A percentile compares a stretch with the other conserved stretches of the same genome.
Conservation (phyloP, 2,888 invertebrate species). For the Ptycholaimellus sp. region DNA sequence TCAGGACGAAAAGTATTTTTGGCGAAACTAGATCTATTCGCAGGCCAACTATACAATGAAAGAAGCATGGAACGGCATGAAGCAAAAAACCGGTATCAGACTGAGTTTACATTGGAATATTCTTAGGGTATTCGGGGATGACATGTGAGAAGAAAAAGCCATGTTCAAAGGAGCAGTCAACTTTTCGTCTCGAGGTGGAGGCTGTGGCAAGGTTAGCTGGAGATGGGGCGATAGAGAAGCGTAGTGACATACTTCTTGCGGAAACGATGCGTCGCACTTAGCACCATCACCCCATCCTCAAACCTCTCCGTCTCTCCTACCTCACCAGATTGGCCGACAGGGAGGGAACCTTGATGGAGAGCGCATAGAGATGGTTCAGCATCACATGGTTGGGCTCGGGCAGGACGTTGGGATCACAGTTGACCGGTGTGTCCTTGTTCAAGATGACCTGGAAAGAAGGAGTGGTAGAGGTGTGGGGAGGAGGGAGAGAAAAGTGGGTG, state of each 20-base stretch:
- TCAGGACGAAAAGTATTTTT: background rate
- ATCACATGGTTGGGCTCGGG: constrained; percentile 99
- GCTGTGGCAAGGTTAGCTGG: constrained; percentile 48
- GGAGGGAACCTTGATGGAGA: constrained; percentile 53
- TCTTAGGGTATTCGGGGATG: too few species aligned
- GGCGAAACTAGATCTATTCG: too few species aligned
- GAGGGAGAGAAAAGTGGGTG: background rate
- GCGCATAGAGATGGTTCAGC: constrained; percentile 95
- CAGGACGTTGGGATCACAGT: constrained; percentile 89
- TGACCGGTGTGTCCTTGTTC: constrained; percentile 87
- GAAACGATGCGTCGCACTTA: constrained; percentile 91
- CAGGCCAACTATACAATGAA: too few species aligned
- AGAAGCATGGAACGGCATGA: background rate
- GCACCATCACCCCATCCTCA: constrained; percentile 88
- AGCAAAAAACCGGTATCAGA: background rate
- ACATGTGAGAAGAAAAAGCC: too few species aligned
- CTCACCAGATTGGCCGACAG: constrained; percentile 23
- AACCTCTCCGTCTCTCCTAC: constrained; percentile 7
- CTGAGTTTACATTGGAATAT: too few species aligned
- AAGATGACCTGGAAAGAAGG: constrained; percentile 46
- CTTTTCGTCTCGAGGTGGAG: too few species aligned
- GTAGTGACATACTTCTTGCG: constrained; percentile 98
- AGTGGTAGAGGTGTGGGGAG: background rate
- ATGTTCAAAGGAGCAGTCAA: too few species aligned
- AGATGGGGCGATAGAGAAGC: constrained; percentile 89